Conservation (phyloP, 2,888 invertebrate species). For the Sceliomorpha sp. region DNA sequence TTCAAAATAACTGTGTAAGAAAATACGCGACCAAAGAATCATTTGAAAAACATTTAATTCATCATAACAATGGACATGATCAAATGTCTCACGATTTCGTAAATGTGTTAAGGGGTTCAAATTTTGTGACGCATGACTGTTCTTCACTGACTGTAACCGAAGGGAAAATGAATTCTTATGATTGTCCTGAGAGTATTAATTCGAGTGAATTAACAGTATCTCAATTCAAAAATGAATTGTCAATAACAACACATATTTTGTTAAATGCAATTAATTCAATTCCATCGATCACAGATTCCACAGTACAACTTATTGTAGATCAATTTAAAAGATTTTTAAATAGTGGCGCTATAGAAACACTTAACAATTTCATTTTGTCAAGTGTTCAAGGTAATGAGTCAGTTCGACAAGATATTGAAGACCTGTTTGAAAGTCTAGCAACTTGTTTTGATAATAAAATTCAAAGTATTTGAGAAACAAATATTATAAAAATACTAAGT, state of each 20-base stretch:
- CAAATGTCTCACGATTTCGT: not conserved
- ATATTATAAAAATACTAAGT: too few species aligned
- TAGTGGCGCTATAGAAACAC: too few species aligned
- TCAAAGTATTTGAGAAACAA: too few species aligned
- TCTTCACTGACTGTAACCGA: not conserved
- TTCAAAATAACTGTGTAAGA: conserved; percentile 5
- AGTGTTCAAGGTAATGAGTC: too few species aligned
- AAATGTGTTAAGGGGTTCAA: not conserved
- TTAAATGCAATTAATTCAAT: conserved; percentile 1
- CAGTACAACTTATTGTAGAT: too few species aligned
- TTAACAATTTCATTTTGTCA: too few species aligned
- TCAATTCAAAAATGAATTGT: conserved; percentile 1
- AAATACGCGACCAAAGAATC: conserved; percentile 2
- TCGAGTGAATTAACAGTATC: not conserved
- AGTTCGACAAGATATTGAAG: too few species aligned
- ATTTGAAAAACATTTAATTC: conserved; percentile 5
- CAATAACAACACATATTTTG: conserved; percentile 1
- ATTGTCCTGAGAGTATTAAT: conserved; percentile 1
- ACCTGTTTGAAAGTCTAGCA: too few species aligned
- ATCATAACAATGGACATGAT: not conserved
- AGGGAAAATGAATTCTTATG: not conserved
- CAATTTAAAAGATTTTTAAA: too few species aligned
- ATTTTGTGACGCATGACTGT: not conserved
- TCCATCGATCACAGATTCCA: too few species aligned
- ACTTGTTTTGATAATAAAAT: too few species aligned